Evolutionary conservation across 2,888 invertebrate species (phyloP), one percentile per base, ranked within the genome.

Genomic region (Brachylomia viminalis): DNA sequence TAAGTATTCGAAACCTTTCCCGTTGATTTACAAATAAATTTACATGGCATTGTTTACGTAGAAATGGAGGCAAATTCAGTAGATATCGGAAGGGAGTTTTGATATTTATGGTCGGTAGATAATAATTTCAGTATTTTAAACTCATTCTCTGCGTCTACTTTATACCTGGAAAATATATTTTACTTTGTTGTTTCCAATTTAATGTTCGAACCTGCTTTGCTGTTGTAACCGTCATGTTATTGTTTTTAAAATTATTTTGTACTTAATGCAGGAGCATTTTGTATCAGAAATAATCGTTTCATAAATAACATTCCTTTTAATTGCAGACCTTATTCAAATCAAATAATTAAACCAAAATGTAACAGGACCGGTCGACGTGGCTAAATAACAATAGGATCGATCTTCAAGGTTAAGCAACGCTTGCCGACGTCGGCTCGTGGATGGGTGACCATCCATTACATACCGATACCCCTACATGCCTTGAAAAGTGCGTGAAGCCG

Each of bases 11-110:
- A 73, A 47, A 72, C 42, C 54, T 58, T 71, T 67, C 23, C 10
- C 42, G 47, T 79, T 62, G 58, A 56, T 71, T 83, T 73, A 70
- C 66, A 86, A 73, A 71, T 83, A 83, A 86, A 86, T 71, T 59
- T 58, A 67, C 67, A 68, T 67, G 45, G 56, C 70, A 86, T 73
- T 73, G 73, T 83, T 83, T 73, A 66, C 52, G 38, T 56, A 64
- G 62, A 73, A 71, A 83, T 45, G 45, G 20, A n/a, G 11, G 11
- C 4, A 30, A 67, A 33, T n/a, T 27, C 27, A 42, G 13, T 54
- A 5, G n/a, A 11, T n/a, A 52, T 11, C 52, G 20, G 58, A 42
- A 20, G 15, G 17, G n/a, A 45, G 62, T 47, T 38, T 27, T 15
- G 47, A 47, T 83, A 30, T 80, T 69, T 85, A 85, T 47, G 49